A percentile compares a stretch with the other conserved stretches of the same genome.
Conservation (phyloP, 2,888 invertebrate genomes). For the Terebella lapidaria region DNA sequence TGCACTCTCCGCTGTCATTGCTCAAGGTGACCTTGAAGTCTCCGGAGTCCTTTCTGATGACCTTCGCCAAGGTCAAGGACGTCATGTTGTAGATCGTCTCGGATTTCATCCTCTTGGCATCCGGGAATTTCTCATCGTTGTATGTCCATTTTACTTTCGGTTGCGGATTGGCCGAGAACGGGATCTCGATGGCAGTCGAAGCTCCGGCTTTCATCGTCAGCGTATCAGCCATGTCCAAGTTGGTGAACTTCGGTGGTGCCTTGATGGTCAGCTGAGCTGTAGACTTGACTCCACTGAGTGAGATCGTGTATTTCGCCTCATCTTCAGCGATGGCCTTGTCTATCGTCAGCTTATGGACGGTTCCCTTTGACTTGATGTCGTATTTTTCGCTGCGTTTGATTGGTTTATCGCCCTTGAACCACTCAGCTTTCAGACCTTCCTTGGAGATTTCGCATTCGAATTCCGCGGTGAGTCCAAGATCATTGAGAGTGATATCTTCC, state of each 20-base stretch:
- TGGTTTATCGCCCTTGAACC: slow-evolving; percentile 60
- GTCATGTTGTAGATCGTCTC: slow-evolving; percentile 25
- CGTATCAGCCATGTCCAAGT: slow-evolving; percentile 17
- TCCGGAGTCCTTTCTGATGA: slow-evolving; percentile 19
- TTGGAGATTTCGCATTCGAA: slow-evolving; percentile 77
- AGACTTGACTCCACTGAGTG: slow-evolving; percentile 14
- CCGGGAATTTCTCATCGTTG: slow-evolving; percentile 21
- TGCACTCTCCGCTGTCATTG: slow-evolving; percentile 25
- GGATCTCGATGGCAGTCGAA: slow-evolving; percentile 25
- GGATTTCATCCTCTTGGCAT: slow-evolving; percentile 8
- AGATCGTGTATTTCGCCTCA: slow-evolving; percentile 22
- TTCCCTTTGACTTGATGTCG: slow-evolving; percentile 14
- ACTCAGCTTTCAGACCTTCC: slow-evolving; percentile 70
- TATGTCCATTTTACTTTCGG: slow-evolving; percentile 28
- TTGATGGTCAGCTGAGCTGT: slow-evolving; percentile 21
- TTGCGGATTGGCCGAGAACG: slow-evolving; percentile 23
- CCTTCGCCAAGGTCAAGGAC: slow-evolving; percentile 21
- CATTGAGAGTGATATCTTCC: slow-evolving; percentile 20
- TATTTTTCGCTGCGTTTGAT: slow-evolving; percentile 20
- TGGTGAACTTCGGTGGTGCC: slow-evolving; percentile 22
- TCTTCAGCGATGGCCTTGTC: slow-evolving; percentile 23
- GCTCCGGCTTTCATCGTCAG: slow-evolving; percentile 23
- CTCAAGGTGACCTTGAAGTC: slow-evolving; percentile 22
- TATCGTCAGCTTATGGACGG: slow-evolving; percentile 18
- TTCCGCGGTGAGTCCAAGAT: slow-evolving; percentile 47